Evolutionary conservation across 2,797 vertebrate species (phyloP).

Genomic region (Pseudotriccus pelzelni): DNA sequence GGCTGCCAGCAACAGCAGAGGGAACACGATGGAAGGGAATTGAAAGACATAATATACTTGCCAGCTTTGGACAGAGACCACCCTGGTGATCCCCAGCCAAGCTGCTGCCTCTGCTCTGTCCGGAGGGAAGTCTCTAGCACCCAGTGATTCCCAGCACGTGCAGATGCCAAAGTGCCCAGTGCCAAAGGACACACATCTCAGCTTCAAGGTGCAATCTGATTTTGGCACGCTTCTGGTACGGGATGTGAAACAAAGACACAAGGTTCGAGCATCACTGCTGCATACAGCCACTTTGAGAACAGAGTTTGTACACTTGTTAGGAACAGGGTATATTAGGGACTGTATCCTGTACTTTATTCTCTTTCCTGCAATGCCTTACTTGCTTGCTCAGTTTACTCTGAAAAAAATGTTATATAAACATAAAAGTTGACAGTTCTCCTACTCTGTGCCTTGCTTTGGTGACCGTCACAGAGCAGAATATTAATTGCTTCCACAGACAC

Average conservation of each 20-base stretch:
- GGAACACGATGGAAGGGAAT: fast-evolving
- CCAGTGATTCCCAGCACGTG: not conserved
- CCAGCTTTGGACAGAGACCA: not conserved
- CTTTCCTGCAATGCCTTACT: not conserved
- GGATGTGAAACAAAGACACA: not conserved
- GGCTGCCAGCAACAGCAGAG: fast-evolving
- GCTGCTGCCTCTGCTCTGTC: not conserved
- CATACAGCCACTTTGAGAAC: not conserved
- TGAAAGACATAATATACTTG: not conserved
- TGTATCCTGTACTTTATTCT: not conserved
- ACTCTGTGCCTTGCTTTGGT: not conserved
- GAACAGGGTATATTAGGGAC: not conserved
- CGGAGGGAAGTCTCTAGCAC: fast-evolving
- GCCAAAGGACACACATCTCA: fast-evolving
- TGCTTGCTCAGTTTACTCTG: not conserved
- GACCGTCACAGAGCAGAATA: fast-evolving
- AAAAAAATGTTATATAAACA: not conserved
- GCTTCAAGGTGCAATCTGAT: fast-evolving
- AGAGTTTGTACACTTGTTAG: not conserved
- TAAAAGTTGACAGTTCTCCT: not conserved
- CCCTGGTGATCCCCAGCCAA: not conserved
- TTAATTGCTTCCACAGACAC: not conserved
- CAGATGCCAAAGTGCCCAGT: not conserved
- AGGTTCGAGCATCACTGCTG: not conserved
- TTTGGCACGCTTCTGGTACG: not conserved